Base-by-base conservation (phyloP, 1,140 invertebrate genomes). In the Brachionus manjavacas region DNA sequence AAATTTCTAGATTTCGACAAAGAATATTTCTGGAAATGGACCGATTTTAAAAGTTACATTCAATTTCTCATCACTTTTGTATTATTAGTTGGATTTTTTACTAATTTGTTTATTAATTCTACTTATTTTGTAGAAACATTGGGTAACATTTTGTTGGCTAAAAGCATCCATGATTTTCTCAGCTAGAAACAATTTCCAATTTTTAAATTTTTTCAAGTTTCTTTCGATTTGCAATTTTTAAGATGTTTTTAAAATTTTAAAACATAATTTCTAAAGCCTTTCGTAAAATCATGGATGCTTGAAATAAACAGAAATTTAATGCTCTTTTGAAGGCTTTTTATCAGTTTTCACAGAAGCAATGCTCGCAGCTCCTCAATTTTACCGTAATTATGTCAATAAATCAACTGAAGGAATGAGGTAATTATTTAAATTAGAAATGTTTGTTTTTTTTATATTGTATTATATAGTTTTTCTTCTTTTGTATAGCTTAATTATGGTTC, bases 351-450 rank as follows among this genome's bases (percentile, higher is more conserved):
- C 94, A 7, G 97, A 99, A 91, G 96, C 97, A 23, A 95, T 98
- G 93, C 90, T 99, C 23, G 97, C 95, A 84, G 92, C 94, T 12
- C 96, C 96, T 41, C 96, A 99, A 90, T 94, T 98, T 87, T 91
- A 95, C 64, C 93, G 93, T 87, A 98, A 98, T 90, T 93, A 92
- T 87, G 91, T 92, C 85, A 94, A 94, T 86, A 95, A 95, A 90
- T 97, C 96, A 66, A 98, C 96, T 8, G 92, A 93, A 88, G 96
- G 96, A 88, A 98, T 98, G 96, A 98, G 96, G 96, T 97, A 41
- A 41, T 52, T n/a, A 70, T 2, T 49, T 28, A 16, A 23, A 31
- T 20, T 20, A 60, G 20, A 23, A 11, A 31, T 72, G 16, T 4
- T 20, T n/a, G 9, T 83, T 28, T 41, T 72, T n/a, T 3, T n/a